phyloP scores from a whole-genome alignment of 2,797 vertebrate genomes.

The Corythornis leucogaster region DNA sequence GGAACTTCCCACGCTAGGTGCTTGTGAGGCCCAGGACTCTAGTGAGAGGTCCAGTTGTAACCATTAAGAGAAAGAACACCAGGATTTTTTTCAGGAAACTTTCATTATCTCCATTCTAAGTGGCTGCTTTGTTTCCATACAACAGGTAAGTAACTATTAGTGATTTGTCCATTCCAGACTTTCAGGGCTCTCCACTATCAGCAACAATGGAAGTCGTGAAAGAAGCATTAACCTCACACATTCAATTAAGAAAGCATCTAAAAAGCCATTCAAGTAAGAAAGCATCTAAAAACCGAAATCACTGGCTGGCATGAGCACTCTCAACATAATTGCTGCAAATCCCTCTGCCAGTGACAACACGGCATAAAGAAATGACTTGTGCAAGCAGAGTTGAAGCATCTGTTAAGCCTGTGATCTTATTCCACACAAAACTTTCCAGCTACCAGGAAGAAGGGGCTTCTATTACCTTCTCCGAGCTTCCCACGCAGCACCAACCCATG shows the following conservation, averaged over 20 bases:
- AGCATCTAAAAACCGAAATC: not conserved
- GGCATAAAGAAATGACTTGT: not conserved
- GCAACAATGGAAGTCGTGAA: not conserved
- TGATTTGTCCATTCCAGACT: not conserved
- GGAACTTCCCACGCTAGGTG: not conserved
- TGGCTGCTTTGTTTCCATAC: not conserved
- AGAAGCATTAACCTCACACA: not conserved
- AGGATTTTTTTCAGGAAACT: not conserved
- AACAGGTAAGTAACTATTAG: not conserved
- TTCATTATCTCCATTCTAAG: not conserved
- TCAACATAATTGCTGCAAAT: not conserved
- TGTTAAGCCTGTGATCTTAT: constrained; percentile 2
- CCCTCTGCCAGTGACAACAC: not conserved
- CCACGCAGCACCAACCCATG: not conserved
- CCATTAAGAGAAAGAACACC: not conserved
- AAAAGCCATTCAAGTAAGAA: not conserved
- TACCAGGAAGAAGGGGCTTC: constrained; percentile 24
- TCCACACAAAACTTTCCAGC: constrained; percentile 18
- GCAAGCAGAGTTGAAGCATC: constrained; percentile 23
- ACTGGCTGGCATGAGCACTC: not conserved
- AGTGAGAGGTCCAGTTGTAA: not conserved
- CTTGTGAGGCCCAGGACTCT: not conserved
- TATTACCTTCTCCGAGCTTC: not conserved
- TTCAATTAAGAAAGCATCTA: not conserved
- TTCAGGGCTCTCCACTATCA: not conserved